Base-by-base conservation (phyloP, 1,140 invertebrate species). In the Delia radicum region DNA sequence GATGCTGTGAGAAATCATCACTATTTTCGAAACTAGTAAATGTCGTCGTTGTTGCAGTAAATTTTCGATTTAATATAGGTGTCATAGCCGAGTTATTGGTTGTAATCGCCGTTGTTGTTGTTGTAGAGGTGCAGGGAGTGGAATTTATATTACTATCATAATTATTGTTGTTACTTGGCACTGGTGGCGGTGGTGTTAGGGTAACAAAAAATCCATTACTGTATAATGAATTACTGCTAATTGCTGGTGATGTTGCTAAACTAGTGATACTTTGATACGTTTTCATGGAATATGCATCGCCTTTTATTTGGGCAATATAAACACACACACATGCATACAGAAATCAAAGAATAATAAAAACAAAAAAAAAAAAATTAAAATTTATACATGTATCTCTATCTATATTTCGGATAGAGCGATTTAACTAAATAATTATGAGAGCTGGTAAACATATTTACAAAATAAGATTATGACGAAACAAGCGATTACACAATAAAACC, bases 241-340 rank as follows among this genome's bases (percentile, higher is more conserved):
- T 83, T 27, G 84, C 84, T 77, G 82, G 81, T 67, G 84, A 85
- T 37, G 84, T 85, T 78, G 84, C 84, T 85, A 85, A 84, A 79
- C 84, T 85, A 85, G 84, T 85, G 81, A 84, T 84, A 84, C 84
- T 85, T 82, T 84, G 81, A 83, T 83, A 85, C 15, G 84, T 85
- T 85, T 85, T 85, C 84, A 85, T 83, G 81, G 84, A 85, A 79
- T 84, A 85, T 80, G 84, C 84, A 78, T 85, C 84, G 81, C 84
- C 84, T 85, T 82, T 46, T 74, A 28, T 12, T 15, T 29, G 62
- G 63, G 69, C n/a, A 71, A 46, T n/a, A 33, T 33, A 55, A n/a
- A 29, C 48, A 55, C 18, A n/a, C n/a, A n/a, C n/a, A n/a, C n/a
- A n/a, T n/a, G n/a, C n/a, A 55, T 21, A 55, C 37, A 73, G 48